Conservation (phyloP, 2,113 vertebrate genomes). For the Asarcornis scutulata region DNA sequence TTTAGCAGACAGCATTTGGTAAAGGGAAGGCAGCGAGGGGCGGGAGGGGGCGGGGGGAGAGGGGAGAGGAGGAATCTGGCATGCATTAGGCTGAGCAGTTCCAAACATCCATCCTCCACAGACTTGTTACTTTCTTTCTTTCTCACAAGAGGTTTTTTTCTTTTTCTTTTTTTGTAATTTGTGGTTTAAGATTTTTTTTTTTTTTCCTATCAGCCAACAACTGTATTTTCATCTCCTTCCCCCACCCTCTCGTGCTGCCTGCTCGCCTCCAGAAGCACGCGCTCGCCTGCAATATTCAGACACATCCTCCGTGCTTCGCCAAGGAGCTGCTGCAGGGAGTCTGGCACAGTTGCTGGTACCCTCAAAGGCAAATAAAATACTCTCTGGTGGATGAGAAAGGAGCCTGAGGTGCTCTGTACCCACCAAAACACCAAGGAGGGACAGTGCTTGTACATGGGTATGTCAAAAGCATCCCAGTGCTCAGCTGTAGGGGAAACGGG, state of each 20-base stretch:
- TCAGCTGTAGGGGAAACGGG: rapidly evolving
- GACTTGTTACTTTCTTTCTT: slow-evolving; percentile 69
- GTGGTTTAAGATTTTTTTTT: slow-evolving; percentile 34
- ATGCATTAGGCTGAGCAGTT: slow-evolving; percentile 75
- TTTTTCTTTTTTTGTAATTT: slow-evolving; percentile 7
- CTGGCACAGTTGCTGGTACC: not conserved
- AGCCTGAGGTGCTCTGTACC: rapidly evolving
- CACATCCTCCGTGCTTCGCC: not conserved
- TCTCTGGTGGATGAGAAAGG: not conserved
- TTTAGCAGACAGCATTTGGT: slow-evolving; percentile 83
- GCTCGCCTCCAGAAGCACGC: not conserved
- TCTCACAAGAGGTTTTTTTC: slow-evolving; percentile 25
- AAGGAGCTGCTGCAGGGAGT: not conserved
- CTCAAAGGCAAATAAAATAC: not conserved
- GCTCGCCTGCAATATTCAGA: not conserved
- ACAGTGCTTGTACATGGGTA: rapidly evolving
- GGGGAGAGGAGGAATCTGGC: slow-evolving; percentile 68
- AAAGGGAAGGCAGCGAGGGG: slow-evolving; percentile 46
- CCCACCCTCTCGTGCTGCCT: not conserved
- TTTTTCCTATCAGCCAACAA: slow-evolving; percentile 34
- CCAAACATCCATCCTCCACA: slow-evolving; percentile 73
- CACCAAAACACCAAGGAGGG: not conserved
- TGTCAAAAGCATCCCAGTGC: rapidly evolving
- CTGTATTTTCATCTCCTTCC: slow-evolving; percentile 23
- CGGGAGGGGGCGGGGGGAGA: slow-evolving; percentile 32